Percentiles rank a stretch among this genome's conserved stretches.
Evolutionary conservation across 2,113 vertebrate genomes (phyloP).

Genomic region (Oxyruncus cristatus): DNA sequence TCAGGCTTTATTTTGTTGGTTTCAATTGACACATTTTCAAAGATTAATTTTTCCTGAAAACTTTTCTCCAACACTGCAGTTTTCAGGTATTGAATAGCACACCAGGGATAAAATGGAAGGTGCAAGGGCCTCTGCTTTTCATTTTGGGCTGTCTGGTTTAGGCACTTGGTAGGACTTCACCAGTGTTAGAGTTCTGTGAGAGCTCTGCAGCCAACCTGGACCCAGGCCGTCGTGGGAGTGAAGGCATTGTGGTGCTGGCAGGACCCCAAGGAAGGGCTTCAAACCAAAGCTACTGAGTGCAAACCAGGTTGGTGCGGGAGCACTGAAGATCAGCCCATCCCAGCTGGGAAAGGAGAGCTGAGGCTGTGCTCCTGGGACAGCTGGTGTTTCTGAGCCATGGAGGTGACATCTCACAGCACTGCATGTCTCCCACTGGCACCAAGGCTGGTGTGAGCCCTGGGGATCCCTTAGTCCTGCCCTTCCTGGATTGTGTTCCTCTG

Average conservation of each 20-base stretch:
- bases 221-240: neutral
- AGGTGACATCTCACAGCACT: neutral
- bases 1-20: neutral
- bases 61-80: neutral
- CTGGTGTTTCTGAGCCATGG: rapidly evolving
- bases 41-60: neutral
- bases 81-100: neutral
- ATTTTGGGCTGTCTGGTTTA: neutral
- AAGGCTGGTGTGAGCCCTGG: rapidly evolving
- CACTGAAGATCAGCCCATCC: neutral
- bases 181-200: neutral
- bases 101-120: neutral
- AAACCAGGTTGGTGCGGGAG: neutral
- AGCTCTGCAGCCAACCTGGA: neutral
- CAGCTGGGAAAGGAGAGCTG: neutral
- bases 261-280: neutral
- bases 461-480: neutral
- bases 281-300: rapidly evolving
- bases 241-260: neutral
- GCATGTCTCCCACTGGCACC: rapidly evolving
- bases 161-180: neutral
- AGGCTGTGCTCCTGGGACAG: rapidly evolving
- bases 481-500: rapidly evolving
- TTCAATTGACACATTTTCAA: neutral
- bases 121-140: neutral